phyloP scores from a whole-genome alignment of 2,888 invertebrate species.

The Leptinotarsa peninsularis region DNA sequence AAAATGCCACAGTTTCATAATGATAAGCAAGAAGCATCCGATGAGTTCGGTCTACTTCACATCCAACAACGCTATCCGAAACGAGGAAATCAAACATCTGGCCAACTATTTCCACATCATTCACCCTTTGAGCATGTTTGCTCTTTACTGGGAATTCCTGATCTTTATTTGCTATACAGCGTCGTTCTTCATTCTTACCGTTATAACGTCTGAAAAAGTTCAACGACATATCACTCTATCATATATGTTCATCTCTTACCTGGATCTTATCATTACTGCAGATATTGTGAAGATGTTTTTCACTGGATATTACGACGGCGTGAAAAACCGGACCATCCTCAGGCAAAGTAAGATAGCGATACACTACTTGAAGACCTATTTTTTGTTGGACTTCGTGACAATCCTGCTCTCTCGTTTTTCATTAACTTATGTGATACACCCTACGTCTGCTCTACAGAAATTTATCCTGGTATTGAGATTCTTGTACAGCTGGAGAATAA shows the following conservation, averaged over 20 bases:
- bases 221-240: background rate
- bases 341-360: slow-evolving; percentile 30
- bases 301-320: slow-evolving; percentile 45
- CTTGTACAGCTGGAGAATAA: slow-evolving; percentile 14
- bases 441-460: background rate
- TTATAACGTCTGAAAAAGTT: slow-evolving; percentile 25
- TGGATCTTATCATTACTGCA: slow-evolving; percentile 33
- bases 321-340: slow-evolving; percentile 36
- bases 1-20: slow-evolving; percentile 29
- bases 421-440: background rate
- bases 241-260: slow-evolving; percentile 8
- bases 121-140: slow-evolving; percentile 49
- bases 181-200: slow-evolving; percentile 34
- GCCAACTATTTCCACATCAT: slow-evolving; percentile 44
- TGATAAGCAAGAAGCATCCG: slow-evolving; percentile 38
- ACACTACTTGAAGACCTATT: slow-evolving; percentile 33
- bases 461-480: background rate
- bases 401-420: background rate
- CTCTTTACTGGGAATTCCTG: slow-evolving; percentile 34
- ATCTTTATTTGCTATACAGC: slow-evolving; percentile 40
- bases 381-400: slow-evolving; percentile 26
- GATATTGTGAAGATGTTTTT: slow-evolving; percentile 44
- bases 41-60: slow-evolving; percentile 38
- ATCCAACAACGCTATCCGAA: slow-evolving; percentile 42
- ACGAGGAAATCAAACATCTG: slow-evolving; percentile 47